Base-by-base conservation (phyloP, 2,113 vertebrate species). In the Bos taurus region DNA sequence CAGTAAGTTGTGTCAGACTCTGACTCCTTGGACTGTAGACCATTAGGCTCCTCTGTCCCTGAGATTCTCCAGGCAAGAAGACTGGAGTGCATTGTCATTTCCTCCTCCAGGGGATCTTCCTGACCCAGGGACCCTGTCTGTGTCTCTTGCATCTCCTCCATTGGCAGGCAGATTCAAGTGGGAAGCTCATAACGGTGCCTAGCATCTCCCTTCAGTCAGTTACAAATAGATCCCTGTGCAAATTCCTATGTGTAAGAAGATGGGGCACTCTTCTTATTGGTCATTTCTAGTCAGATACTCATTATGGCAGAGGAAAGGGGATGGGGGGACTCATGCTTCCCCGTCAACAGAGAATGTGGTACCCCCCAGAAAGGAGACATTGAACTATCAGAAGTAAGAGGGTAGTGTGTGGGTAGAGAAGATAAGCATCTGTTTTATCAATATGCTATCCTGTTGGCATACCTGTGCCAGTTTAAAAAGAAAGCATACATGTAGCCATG, bases 191-290 rank as follows among this genome's bases (percentile, higher is more conserved):
- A 7, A 77, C 1, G 0, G 3, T 30, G 36, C 6, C 2, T 84
- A 40, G 15, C 4, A 60, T 19, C n/a, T 7, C 6, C 12, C 4
- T 26, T 4, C 16, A 62, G 4, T 15, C 6, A 6, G 17, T 43
- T 54, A 83, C 40, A 57, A n/a, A 43, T 36, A 33, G 8, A 15
- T 77, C 17, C 8, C 33, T 52, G 2, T 9, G 57, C 16, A 88
- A 4, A 12, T 33, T 36, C 6, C 14, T 57, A 3, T 40, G 7
- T 30, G 13, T 74, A 11, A 81, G 28, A 87, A 21, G 12, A n/a
- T 21, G 33, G 33, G n/a, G 3, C 0, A 0, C 6, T 15, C 10
- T 60, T 77, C 57, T 2, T n/a, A 30, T 5, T 6, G 8, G 14
- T 57, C 48, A 93, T 2, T n/a, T 94, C 56, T 17, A 28, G 2